phyloP scores from a whole-genome alignment of 1,140 invertebrate genomes.

The Ladona fulva region DNA sequence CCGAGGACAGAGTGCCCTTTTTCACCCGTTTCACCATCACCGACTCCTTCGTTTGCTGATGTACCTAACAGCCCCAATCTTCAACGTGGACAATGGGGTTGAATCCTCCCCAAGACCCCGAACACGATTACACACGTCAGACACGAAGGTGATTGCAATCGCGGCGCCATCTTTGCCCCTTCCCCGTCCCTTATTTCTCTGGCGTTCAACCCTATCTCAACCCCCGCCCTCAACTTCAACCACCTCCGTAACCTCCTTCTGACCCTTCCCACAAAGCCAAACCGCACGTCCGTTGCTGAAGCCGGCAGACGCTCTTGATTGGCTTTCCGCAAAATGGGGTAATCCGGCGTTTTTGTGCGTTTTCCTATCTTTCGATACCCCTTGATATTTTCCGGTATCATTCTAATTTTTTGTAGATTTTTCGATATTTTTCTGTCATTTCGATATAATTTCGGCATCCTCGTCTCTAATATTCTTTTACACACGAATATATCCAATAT shows the following conservation, averaged over 20 bases:
- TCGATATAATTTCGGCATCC: too few species aligned
- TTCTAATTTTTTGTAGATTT: too few species aligned
- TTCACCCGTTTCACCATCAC: too few species aligned
- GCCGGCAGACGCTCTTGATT: not conserved
- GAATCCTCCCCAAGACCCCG: not conserved
- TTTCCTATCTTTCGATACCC: too few species aligned
- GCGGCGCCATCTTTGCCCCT: not conserved
- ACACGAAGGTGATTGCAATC: constrained; percentile 3
- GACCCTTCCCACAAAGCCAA: not conserved
- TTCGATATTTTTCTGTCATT: too few species aligned
- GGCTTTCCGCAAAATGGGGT: not conserved
- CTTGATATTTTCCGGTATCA: too few species aligned
- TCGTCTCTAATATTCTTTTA: too few species aligned
- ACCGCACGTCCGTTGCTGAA: not conserved
- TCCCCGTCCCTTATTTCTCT: not conserved
- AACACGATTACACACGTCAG: not conserved
- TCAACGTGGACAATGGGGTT: not conserved
- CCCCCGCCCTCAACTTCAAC: not conserved
- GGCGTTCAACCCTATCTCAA: not conserved
- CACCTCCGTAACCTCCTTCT: too few species aligned
- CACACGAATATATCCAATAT: too few species aligned
- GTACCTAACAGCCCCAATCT: not conserved
- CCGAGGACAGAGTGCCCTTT: too few species aligned
- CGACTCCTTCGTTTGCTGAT: too few species aligned
- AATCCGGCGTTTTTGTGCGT: too few species aligned